Base-by-base conservation (phyloP, 1,140 invertebrate species). In the Nasonia longicornis region DNA sequence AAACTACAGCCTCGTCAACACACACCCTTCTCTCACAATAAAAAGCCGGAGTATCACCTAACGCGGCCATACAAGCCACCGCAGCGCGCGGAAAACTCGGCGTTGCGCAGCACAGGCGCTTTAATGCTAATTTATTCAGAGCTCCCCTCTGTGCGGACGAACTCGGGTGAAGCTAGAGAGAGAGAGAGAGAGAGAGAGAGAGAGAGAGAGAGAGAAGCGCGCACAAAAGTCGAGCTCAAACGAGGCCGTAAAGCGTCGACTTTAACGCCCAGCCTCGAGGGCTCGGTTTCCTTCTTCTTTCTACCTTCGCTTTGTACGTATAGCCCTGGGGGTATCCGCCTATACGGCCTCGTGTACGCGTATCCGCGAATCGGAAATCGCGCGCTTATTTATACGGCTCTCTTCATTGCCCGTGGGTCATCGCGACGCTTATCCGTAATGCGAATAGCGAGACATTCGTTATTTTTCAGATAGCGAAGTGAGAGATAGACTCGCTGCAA, bases 51-150 rank as follows among this genome's bases (percentile, higher is more conserved):
- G 52, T 58, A 58, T 58, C 52, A 58, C 45, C 45, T 48, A 16
- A 58, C 52, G 52, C 52, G 6, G 3, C 52, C 20, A 7, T 58
- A n/a, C 52, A 20, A 58, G 16, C 52, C 16, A 58, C 52, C 20
- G 7, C 52, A 58, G 52, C 52, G 52, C 52, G 16, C 52, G 20
- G 52, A 20, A 58, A 58, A 58, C 3, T 58, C 16, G 16, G 7
- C 52, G 20, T 58, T 4, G 16, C 16, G 4, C 52, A 20, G 20
- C 20, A n/a, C 20, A 1, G 52, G 52, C 52, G 52, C 14, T 77
- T 70, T 26, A 77, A 77, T 52, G 26, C 52, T 77, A 70, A 77
- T 77, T 77, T 70, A 52, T 77, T 70, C 26, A 52, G 12, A 35
- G 45, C 14, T 8, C 4, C 14, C 38, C 48, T 52, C 48, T 52